Conservation (phyloP, 2,888 invertebrate species). For the Acrobasis suavella region DNA sequence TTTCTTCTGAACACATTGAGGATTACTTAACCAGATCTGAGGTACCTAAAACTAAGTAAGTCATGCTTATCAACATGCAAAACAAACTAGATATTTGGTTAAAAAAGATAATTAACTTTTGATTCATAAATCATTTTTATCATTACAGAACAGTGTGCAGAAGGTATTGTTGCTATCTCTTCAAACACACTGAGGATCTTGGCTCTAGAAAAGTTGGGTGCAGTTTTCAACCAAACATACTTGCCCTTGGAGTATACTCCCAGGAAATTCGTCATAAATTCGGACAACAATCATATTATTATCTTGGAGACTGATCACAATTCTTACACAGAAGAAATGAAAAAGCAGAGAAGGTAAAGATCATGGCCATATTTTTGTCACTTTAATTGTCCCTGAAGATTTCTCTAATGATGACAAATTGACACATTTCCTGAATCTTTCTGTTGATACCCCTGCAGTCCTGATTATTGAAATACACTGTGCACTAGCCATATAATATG, state of each 20-base stretch:
- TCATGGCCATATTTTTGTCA: slow-evolving; percentile 2
- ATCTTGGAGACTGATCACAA: slow-evolving; percentile 99
- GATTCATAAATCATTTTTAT: background rate
- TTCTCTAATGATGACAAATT: slow-evolving; percentile 62
- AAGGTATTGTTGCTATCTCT: slow-evolving; percentile 99
- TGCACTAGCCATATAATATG: background rate
- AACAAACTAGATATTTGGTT: background rate
- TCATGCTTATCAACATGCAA: background rate
- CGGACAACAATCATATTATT: slow-evolving; percentile 94
- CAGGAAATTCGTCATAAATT: slow-evolving; percentile 95
- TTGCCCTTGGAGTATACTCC: slow-evolving; percentile 98
- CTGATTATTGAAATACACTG: slow-evolving; percentile 46
- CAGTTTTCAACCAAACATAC: slow-evolving; percentile 98
- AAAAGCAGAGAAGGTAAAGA: slow-evolving; percentile 88
- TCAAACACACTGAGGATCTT: slow-evolving; percentile 98
- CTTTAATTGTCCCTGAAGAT: background rate
- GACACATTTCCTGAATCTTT: slow-evolving; percentile 61
- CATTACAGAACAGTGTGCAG: slow-evolving; percentile 95
- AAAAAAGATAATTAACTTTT: background rate
- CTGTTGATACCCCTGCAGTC: slow-evolving; percentile 76
- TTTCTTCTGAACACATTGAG: slow-evolving; percentile 84
- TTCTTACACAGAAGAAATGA: slow-evolving; percentile 98
- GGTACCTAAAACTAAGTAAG: slow-evolving; percentile 28
- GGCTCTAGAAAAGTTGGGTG: slow-evolving; percentile 98
- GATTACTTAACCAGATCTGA: slow-evolving; percentile 80